phyloP scores from a whole-genome alignment of 1,140 invertebrate species.

The Hypothenemus hampei region DNA sequence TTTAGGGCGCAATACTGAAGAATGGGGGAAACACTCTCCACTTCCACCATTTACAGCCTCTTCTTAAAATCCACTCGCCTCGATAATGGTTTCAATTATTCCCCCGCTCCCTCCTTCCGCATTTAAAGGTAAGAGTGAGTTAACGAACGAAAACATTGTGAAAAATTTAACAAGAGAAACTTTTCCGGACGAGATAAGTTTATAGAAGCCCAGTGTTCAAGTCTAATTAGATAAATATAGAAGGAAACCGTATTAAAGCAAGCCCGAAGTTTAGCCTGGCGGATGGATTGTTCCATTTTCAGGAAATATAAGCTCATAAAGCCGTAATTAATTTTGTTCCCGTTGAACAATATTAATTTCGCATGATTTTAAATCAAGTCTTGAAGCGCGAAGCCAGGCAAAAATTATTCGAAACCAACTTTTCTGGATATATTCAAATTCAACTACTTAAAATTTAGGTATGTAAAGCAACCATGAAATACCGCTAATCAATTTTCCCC shows the following conservation, averaged over 20 bases:
- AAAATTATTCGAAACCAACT: slow-evolving; percentile 2
- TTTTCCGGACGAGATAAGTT: neutral
- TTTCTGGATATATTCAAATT: slow-evolving; percentile 6
- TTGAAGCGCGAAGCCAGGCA: slow-evolving; percentile 3
- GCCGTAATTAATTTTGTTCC: slow-evolving; percentile 10
- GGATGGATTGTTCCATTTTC: slow-evolving; percentile 10
- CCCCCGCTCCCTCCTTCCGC: neutral
- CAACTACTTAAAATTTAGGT: too few relatives aligned
- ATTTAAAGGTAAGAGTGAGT: neutral
- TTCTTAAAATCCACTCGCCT: slow-evolving; percentile 15
- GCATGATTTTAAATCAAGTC: slow-evolving; percentile 8
- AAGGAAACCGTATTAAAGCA: slow-evolving; percentile 13
- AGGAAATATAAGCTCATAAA: slow-evolving; percentile 15
- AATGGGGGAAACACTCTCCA: neutral
- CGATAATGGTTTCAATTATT: slow-evolving; percentile 19
- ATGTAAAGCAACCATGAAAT: too few relatives aligned
- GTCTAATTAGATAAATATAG: slow-evolving; percentile 6
- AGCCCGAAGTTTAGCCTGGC: slow-evolving; percentile 4
- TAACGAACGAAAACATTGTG: too few relatives aligned
- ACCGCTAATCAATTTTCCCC: too few relatives aligned
- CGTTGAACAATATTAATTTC: slow-evolving; percentile 17
- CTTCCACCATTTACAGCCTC: neutral
- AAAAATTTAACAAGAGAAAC: neutral
- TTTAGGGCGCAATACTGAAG: slow-evolving; percentile 10
- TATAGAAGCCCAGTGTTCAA: neutral